phyloP scores from a whole-genome alignment of 2,797 vertebrate species.

The Acropternis orthonyx region DNA sequence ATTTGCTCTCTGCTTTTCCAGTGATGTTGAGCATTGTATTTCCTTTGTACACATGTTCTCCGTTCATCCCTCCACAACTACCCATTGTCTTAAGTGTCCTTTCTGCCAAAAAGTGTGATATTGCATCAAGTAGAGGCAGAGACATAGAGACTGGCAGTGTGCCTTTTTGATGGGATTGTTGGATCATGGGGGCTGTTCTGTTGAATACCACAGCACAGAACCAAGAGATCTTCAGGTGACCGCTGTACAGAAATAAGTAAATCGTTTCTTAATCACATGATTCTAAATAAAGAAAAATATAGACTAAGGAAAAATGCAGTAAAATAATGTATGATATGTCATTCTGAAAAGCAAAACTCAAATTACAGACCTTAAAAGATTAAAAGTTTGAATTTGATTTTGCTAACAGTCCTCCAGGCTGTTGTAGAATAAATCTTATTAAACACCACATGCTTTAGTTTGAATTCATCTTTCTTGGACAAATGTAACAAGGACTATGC shows the following conservation, averaged over 20 bases:
- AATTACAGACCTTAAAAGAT: neutral
- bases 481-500: neutral
- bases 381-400: neutral
- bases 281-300: neutral
- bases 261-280: neutral
- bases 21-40: neutral
- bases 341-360: neutral
- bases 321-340: neutral
- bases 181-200: neutral
- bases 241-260: neutral
- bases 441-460: neutral
- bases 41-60: neutral
- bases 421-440: neutral
- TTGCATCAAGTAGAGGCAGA: neutral
- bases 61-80: neutral
- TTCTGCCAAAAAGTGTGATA: neutral
- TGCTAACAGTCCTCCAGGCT: neutral
- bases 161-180: neutral
- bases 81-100: neutral
- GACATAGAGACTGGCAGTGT: neutral
- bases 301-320: neutral
- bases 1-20: neutral
- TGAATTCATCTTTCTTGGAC: neutral
- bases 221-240: neutral
- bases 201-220: neutral